phyloP scores from a whole-genome alignment of 2,113 vertebrate genomes.

The Solea solea region DNA sequence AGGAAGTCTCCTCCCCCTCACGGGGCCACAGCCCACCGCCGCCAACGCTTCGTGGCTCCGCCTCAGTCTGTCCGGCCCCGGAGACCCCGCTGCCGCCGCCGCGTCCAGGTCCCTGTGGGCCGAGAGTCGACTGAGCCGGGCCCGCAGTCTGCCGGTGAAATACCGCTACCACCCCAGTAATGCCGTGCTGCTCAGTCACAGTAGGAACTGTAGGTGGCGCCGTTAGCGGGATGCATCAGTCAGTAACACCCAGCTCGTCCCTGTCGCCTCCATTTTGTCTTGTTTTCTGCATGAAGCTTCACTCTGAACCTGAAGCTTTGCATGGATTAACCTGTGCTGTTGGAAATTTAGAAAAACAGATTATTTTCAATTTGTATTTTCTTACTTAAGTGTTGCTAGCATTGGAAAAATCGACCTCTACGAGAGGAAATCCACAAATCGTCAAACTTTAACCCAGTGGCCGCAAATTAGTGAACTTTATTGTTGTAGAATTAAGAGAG shows the following conservation, averaged over 20 bases:
- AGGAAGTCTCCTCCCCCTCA: constrained; percentile 86
- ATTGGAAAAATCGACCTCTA: constrained; percentile 7
- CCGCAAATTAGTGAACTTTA: constrained; percentile 45
- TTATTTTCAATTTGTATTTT: constrained; percentile 4
- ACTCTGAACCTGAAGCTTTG: constrained; percentile 59
- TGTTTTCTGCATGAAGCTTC: constrained; percentile 70
- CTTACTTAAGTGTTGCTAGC: constrained; percentile 5
- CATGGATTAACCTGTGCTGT: constrained; percentile 47
- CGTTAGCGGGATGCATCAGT: constrained; percentile 81
- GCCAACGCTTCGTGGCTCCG: constrained; percentile 73
- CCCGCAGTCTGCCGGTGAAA: constrained; percentile 88
- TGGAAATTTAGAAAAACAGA: constrained; percentile 3
- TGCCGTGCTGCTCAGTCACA: constrained; percentile 79
- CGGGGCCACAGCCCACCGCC: constrained; percentile 51
- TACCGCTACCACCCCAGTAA: constrained; percentile 82
- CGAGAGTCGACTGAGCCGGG: constrained; percentile 84
- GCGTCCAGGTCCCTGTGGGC: constrained; percentile 66
- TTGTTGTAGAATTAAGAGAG: constrained; percentile 37
- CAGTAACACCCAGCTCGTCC: constrained; percentile 69
- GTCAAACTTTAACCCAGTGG: neutral
- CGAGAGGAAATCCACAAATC: neutral
- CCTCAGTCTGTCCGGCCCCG: constrained; percentile 82
- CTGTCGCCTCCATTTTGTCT: constrained; percentile 46
- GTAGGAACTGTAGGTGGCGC: constrained; percentile 85
- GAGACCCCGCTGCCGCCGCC: constrained; percentile 60